A percentile compares a stretch with the other conserved stretches of the same genome.
phyloP scores from a whole-genome alignment of 2,797 vertebrate genomes.

The Rhincodon typus region DNA sequence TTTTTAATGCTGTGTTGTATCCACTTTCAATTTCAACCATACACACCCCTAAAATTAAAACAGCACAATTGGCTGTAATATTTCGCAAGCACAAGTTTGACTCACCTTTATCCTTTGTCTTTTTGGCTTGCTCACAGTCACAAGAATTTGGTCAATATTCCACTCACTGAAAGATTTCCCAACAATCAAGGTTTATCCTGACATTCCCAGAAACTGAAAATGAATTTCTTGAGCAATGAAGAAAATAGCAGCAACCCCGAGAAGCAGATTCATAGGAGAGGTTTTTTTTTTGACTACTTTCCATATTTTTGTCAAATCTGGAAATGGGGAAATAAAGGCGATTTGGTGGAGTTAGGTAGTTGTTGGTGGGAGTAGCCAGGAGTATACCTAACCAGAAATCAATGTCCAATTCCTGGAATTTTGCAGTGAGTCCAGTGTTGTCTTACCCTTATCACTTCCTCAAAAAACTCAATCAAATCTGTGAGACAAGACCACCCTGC shows the following conservation, averaged over 20 bases:
- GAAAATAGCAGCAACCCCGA: neutral
- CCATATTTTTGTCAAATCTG: neutral
- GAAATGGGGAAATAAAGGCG: neutral
- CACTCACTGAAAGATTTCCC: neutral
- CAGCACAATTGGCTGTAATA: neutral
- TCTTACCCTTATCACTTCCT: no score
- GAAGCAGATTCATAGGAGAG: neutral
- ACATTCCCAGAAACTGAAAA: neutral
- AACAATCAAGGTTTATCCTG: neutral
- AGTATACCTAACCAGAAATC: neutral
- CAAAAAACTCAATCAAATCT: no score
- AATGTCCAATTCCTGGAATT: no score
- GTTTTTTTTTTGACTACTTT: neutral
- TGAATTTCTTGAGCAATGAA: neutral
- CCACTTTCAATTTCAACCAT: neutral
- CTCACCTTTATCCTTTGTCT: neutral
- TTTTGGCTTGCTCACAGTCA: neutral
- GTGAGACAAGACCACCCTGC: no score
- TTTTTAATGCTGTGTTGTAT: neutral
- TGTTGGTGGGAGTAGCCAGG: neutral
- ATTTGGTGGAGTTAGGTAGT: neutral
- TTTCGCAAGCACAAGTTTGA: neutral
- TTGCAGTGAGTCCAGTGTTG: no score
- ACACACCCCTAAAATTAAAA: constrained; percentile 1
- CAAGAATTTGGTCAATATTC: neutral